These are phyloP conservation scores for Folsomia manolachei DNA, from an alignment of 2,888 invertebrate species.

Conservation along the genomic window DNA sequence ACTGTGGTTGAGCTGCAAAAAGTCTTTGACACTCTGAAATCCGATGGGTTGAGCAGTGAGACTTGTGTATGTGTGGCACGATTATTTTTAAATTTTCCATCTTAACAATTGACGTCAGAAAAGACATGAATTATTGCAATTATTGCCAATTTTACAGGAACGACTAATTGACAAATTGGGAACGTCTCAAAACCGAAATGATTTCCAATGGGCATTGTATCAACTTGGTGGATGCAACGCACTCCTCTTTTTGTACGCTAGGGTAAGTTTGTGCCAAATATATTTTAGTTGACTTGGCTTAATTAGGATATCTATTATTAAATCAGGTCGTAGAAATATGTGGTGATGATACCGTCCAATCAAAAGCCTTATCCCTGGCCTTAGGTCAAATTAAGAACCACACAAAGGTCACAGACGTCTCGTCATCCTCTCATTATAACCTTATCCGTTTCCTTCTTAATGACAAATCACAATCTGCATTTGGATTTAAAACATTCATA, in stretches of 20 bases:
- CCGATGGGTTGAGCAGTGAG: constrained; percentile 20
- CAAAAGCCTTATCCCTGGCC: constrained; percentile 45
- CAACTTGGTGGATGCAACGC: constrained; percentile 49
- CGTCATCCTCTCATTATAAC: constrained; percentile 41
- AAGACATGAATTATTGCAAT: too few relatives aligned
- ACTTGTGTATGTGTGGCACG: constrained; percentile 47
- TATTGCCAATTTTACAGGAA: too few relatives aligned
- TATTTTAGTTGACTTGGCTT: background rate
- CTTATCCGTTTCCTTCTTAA: constrained; percentile 48
- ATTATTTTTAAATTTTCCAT: background rate
- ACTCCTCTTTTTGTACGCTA: constrained; percentile 46
- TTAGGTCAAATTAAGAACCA: constrained; percentile 47
- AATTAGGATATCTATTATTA: background rate
- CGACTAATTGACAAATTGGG: constrained; percentile 40
- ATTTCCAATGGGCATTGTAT: constrained; percentile 50
- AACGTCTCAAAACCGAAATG: constrained; percentile 44
- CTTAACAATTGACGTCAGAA: background rate
- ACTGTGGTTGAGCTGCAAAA: constrained; percentile 34
- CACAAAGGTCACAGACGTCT: constrained; percentile 42
- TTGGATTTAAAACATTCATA: constrained; percentile 48
- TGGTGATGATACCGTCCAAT: constrained; percentile 45
- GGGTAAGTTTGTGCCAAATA: constrained; percentile 37
- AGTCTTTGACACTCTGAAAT: constrained; percentile 46
- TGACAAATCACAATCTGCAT: constrained; percentile 35
- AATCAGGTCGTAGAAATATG: constrained; percentile 49